Conservation (phyloP, 2,797 vertebrate species). For the Paratrypauchen microcephalus region DNA sequence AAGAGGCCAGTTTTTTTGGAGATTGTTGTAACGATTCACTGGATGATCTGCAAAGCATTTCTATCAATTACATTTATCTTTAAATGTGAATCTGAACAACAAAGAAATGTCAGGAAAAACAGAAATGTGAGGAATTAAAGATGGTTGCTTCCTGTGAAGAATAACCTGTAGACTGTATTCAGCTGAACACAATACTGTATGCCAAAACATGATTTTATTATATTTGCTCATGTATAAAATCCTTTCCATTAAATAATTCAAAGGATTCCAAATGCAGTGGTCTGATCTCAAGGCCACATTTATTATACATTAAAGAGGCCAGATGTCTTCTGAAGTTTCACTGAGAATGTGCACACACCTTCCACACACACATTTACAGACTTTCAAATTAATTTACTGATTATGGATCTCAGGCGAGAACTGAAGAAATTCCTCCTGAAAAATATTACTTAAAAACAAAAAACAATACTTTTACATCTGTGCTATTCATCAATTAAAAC, state of each 20-base stretch:
- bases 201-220: background rate
- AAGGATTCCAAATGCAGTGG: conserved; percentile 35
- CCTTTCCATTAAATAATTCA: conserved; percentile 57
- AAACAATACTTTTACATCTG: background rate
- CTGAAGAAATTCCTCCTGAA: conserved; percentile 7
- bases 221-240: conserved; percentile 4
- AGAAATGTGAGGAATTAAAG: conserved; percentile 30
- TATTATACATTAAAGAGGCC: conserved; percentile 61
- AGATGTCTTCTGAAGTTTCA: conserved; percentile 42
- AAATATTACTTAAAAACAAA: conserved; percentile 11
- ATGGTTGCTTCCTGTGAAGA: conserved; percentile 15
- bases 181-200: background rate
- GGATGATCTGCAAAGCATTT: conserved; percentile 15
- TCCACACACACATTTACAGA: conserved; percentile 4
- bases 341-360: conserved; percentile 25
- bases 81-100: conserved; percentile 67
- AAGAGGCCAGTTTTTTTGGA: conserved; percentile 18
- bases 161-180: background rate
- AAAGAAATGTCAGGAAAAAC: conserved; percentile 51
- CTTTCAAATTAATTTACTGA: background rate
- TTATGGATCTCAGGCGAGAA: conserved; percentile 19
- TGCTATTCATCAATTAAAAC: background rate
- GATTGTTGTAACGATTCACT: conserved; percentile 64
- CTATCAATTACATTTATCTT: conserved; percentile 9
- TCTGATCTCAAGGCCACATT: conserved; percentile 61